Evolutionary conservation across 2,113 vertebrate species (phyloP), one percentile per base, ranked within the genome.

Genomic region (Malaclemys terrapin): DNA sequence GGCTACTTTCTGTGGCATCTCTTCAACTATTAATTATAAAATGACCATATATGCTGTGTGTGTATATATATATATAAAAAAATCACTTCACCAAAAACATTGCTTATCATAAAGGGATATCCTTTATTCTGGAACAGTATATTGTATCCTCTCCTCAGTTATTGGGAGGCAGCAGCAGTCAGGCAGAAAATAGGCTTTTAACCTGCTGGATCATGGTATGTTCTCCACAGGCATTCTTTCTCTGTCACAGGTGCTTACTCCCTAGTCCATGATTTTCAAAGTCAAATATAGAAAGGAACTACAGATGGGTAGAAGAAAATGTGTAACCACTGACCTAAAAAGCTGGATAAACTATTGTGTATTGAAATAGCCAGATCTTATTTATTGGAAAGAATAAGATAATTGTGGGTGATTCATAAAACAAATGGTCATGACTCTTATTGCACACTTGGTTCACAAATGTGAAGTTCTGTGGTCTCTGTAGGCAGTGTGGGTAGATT

Each of bases 121-220:
- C 27, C 91, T 65, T 54, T 97, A 94, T 87, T 87, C 86, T 96
- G 88, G 95, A 97, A 80, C 94, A 83, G 84, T 90, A 91, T 11
- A 13, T 80, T 56, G 50, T 96, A 80, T 91, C 25, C 83, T 88
- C 54, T 53, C 87, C 85, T 95, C 57, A 75, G 81, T 95, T 92
- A 90, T 97, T 97, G 96, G 95, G 97, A 98, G 97, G 96, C 97
- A 98, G 97, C 97, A 97, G 97, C 96, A 94, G 92, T 97, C 91
- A 96, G 94, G 97, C 96, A 97, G 96, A 97, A 96, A 97, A 95
- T 53, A 94, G 91, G 14, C 14, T 97, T 95, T 95, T 92, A 95
- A 96, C 96, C 96, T 98, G 96, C 98, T 98, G 98, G 98, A 98
- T 98, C 98, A 97, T 97, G 96, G 76, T 89, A 52, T 85, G 59